A percentile compares a stretch with the other conserved stretches of the same genome.
phyloP scores from a whole-genome alignment of 64 coral and sea anemone genomes.

The Montipora foliosa region DNA sequence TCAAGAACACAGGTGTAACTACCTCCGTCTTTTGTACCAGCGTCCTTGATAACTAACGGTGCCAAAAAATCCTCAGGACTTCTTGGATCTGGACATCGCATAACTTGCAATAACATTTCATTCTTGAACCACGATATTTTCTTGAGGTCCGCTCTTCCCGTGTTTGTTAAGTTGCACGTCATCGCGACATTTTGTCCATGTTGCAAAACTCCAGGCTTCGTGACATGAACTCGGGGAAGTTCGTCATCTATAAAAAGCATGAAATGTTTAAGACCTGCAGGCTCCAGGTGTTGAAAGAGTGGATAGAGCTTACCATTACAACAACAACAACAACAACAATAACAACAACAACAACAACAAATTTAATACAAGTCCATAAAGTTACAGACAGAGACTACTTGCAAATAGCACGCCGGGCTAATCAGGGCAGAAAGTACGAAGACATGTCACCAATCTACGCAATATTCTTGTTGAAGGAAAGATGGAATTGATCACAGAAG shows the following conservation, averaged over 20 bases:
- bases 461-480: too few species aligned
- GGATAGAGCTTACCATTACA: background rate
- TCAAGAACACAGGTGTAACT: constrained; percentile 1
- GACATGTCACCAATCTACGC: too few species aligned
- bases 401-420: too few species aligned
- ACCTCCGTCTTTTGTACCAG: background rate
- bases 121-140: constrained; percentile 7
- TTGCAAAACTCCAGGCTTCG: background rate
- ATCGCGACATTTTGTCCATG: background rate
- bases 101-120: background rate
- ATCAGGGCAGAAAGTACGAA: too few species aligned
- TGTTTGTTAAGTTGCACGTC: background rate
- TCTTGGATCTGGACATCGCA: background rate
- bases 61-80: background rate
- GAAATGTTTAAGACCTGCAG: too few species aligned
- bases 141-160: background rate
- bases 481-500: too few species aligned
- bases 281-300: background rate
- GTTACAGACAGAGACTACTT: too few species aligned
- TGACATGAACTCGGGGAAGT: background rate
- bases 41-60: background rate
- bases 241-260: background rate
- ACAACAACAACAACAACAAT: too few species aligned
- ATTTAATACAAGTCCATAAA: too few species aligned
- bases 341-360: too few species aligned